Evolutionary conservation across 2,797 vertebrate species (phyloP).

Genomic region (Nyctalus aviator): DNA sequence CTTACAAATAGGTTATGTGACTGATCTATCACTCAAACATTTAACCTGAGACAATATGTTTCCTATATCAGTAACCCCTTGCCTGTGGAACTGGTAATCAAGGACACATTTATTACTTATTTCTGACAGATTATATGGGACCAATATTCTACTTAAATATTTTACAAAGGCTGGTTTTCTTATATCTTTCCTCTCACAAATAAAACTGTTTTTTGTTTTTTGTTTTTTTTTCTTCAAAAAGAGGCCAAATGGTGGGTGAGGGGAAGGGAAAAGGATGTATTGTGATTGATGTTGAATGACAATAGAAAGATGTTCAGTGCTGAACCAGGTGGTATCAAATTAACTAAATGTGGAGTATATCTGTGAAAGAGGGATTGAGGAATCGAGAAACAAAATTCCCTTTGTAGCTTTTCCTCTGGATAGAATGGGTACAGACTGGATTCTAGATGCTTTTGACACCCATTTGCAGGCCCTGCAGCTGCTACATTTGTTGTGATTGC

Average conservation of each 20-base stretch:
- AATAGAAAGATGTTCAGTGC: neutral
- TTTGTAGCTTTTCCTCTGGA: neutral
- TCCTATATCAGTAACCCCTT: neutral
- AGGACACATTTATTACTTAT: neutral
- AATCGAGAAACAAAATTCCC: neutral
- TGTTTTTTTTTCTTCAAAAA: neutral
- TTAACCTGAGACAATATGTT: neutral
- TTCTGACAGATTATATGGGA: slow-evolving; percentile 9
- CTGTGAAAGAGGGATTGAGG: neutral
- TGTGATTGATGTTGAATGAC: neutral
- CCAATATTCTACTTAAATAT: neutral
- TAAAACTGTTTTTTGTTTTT: too few species aligned
- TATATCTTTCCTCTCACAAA: neutral
- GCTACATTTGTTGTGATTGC: neutral
- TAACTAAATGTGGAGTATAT: neutral
- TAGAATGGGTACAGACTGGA: neutral
- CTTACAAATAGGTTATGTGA: slow-evolving; percentile 14
- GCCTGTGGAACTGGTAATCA: neutral
- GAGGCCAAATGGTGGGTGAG: neutral
- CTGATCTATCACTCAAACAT: neutral
- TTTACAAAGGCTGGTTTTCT: neutral
- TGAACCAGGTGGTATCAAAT: slow-evolving; percentile 34
- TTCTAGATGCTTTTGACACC: neutral
- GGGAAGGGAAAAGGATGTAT: neutral
- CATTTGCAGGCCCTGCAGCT: neutral